These are phyloP conservation scores for Nymphicus hollandicus DNA, from an alignment of 2,113 vertebrate species.

Conservation along the genomic window DNA sequence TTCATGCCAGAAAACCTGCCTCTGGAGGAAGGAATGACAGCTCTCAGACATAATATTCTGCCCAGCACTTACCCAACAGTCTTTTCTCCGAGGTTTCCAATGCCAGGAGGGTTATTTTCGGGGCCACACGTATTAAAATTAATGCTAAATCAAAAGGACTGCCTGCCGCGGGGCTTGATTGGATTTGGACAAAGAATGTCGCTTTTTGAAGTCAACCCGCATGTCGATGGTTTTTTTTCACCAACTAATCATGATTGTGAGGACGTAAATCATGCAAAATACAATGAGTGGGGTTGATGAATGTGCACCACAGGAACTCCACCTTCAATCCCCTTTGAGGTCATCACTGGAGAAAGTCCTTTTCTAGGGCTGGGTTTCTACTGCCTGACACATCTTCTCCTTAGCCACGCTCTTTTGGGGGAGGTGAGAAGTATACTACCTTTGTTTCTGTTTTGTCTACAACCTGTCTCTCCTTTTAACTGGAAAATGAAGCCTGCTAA, in stretches of 20 bases:
- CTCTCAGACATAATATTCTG: neutral
- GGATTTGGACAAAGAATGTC: constrained; percentile 41
- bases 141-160: constrained; percentile 43
- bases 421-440: neutral
- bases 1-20: neutral
- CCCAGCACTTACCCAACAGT: neutral
- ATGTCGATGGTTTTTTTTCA: neutral
- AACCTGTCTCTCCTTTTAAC: neutral
- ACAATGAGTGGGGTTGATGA: neutral
- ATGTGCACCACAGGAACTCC: constrained; percentile 8
- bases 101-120: constrained; percentile 27
- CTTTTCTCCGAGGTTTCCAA: constrained; percentile 8
- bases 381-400: neutral
- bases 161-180: constrained; percentile 16
- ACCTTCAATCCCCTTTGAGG: neutral
- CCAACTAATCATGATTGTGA: constrained; percentile 41
- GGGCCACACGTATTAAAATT: neutral
- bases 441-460: neutral
- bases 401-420: neutral
- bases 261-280: constrained; percentile 34
- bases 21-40: neutral
- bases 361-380: neutral
- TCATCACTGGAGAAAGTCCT: neutral
- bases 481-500: neutral
- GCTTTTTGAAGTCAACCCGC: constrained; percentile 10